Evolutionary conservation across 2,888 invertebrate genomes (phyloP).

Genomic region (Zhuqinia jingwanae): DNA sequence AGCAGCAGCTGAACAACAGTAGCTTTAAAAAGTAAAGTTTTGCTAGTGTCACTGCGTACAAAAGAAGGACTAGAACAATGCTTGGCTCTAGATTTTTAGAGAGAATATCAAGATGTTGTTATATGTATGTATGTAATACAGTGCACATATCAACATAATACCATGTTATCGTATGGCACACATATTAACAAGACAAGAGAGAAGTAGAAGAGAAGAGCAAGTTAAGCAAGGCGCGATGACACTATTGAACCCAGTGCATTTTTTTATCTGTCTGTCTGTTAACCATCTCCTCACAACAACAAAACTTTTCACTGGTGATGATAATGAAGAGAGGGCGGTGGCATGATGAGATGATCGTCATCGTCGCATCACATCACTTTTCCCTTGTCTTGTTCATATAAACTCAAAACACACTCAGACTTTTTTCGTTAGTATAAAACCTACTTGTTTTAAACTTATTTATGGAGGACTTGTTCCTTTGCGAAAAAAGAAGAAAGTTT

Average conservation of each 20-base stretch:
- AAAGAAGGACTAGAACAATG: no score
- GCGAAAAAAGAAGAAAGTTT: conserved; percentile 11
- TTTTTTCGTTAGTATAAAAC: neutral
- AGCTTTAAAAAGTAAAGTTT: no score
- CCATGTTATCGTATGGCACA: no score
- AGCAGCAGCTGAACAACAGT: neutral
- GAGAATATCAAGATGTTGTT: conserved; percentile 60
- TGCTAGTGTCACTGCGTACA: neutral
- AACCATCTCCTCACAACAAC: neutral
- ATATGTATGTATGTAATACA: neutral
- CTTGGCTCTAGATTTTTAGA: no score
- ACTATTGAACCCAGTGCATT: neutral
- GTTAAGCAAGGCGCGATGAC: neutral
- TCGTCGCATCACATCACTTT: neutral
- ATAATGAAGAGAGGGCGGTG: neutral
- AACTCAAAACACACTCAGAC: no score
- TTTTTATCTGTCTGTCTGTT: neutral
- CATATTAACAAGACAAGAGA: neutral
- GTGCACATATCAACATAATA: no score
- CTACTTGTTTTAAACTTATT: neutral
- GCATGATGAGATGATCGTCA: neutral
- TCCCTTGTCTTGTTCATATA: no score
- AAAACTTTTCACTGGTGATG: conserved; percentile 7
- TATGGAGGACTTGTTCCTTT: neutral
- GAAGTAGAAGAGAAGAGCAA: neutral